Conservation (phyloP, 1,140 invertebrate species). For the Trichomalopsis sarcophagae region DNA sequence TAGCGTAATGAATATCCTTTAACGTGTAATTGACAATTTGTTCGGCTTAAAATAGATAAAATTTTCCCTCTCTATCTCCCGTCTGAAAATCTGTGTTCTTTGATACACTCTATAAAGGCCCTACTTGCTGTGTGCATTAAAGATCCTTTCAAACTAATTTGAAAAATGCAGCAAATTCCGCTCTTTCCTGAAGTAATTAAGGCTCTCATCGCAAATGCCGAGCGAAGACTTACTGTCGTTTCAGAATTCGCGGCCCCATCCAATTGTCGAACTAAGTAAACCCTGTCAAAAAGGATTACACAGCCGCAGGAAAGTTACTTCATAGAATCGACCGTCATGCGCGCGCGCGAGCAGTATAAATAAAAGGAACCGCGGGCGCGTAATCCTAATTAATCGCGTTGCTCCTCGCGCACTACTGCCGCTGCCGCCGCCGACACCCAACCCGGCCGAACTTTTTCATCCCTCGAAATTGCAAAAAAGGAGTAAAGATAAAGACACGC, state of each 20-base stretch:
- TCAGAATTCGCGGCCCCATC: neutral
- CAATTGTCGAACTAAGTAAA: constrained; percentile 29
- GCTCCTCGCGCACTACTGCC: neutral
- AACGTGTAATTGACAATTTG: neutral
- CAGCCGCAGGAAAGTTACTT: neutral
- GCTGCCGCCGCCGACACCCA: neutral
- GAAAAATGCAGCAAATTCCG: neutral
- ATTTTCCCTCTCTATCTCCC: neutral
- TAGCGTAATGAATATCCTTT: neutral
- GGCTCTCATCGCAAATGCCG: neutral
- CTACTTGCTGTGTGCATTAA: neutral
- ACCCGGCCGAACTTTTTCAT: neutral
- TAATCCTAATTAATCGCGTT: constrained; percentile 26
- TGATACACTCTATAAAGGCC: neutral
- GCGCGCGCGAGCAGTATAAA: neutral
- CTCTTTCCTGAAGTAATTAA: neutral
- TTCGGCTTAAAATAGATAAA: neutral
- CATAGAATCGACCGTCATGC: neutral
- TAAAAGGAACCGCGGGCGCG: neutral
- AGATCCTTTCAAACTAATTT: constrained; percentile 18
- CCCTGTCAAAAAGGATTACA: neutral
- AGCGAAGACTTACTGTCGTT: neutral
- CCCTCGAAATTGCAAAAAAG: constrained; percentile 23
- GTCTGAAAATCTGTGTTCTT: neutral
- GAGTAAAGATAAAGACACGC: neutral